These are phyloP conservation scores for Epirrhoe tristata DNA, from an alignment of 2,888 invertebrate species.

Conservation along the genomic window DNA sequence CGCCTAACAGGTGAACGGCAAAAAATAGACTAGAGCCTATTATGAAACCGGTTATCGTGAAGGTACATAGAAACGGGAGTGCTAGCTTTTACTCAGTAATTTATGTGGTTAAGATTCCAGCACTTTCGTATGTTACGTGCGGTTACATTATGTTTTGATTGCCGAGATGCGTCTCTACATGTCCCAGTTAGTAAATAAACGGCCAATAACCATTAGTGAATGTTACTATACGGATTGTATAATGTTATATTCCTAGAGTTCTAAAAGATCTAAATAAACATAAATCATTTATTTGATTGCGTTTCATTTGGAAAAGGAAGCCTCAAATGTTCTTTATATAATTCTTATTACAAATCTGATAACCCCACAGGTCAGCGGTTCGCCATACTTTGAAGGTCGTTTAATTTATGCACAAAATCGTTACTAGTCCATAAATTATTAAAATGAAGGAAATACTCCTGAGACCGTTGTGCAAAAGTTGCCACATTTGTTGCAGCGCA, in stretches of 20 bases:
- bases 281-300: too few relatives aligned
- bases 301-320: neutral
- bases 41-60: constrained; percentile 72
- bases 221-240: too few relatives aligned
- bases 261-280: too few relatives aligned
- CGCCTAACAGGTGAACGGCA: constrained; percentile 76
- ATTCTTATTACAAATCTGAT: neutral
- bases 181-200: constrained; percentile 5
- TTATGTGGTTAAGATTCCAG: constrained; percentile 69
- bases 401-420: neutral
- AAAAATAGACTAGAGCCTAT: constrained; percentile 76
- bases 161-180: constrained; percentile 17
- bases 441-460: constrained; percentile 22
- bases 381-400: neutral
- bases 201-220: too few relatives aligned
- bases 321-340: neutral
- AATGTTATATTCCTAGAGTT: neutral
- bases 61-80: constrained; percentile 68
- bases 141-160: constrained; percentile 50
- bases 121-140: constrained; percentile 61
- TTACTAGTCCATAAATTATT: constrained; percentile 15
- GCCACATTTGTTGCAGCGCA: constrained; percentile 16
- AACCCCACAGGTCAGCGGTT: neutral
- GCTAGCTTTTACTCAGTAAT: constrained; percentile 78
- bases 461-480: constrained; percentile 34